Base-by-base conservation (phyloP, 1,140 invertebrate species). In the Drosophila sp. region DNA sequence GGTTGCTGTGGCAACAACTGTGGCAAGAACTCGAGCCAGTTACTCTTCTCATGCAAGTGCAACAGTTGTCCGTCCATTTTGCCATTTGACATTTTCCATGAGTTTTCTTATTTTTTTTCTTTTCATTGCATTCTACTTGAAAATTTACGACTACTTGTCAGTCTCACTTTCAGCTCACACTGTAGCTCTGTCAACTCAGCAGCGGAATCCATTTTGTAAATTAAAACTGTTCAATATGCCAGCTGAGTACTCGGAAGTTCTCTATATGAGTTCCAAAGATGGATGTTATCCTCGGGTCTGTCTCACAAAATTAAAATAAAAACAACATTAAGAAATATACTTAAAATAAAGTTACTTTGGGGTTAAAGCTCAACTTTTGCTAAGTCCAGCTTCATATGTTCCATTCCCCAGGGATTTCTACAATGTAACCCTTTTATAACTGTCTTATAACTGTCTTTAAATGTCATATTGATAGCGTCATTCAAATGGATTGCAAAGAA, bases 31-130 rank as follows among this genome's bases (percentile, higher is more conserved):
- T 38, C 11, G 34, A 11, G 3, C 5, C 36, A 38, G 4, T 38
- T 5, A 38, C 36, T 2, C 1, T 21, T 21, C 4, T 21, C 11
- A 2, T n/a, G 11, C 34, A 13, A 38, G 36, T 38, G 63, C 57
- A 69, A 61, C 45, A 65, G 61, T 71, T 71, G 59, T 34, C 6
- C 51, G 34, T 13, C 36, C 45, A n/a, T 36, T 13, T n/a, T 4
- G n/a, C n/a, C n/a, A n/a, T n/a, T n/a, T n/a, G n/a, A n/a, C n/a
- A n/a, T n/a, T n/a, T n/a, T n/a, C n/a, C n/a, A n/a, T n/a, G n/a
- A n/a, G n/a, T n/a, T n/a, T n/a, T n/a, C n/a, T n/a, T n/a, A n/a
- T n/a, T n/a, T n/a, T n/a, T n/a, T n/a, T n/a, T 11, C 34, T 4
- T 11, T n/a, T 11, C 9, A 11, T 11, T 11, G 1, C 4, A 38